Evolutionary conservation across 2,113 vertebrate species (phyloP), one percentile per base, ranked within the genome.

Genomic region (Panthera uncia): DNA sequence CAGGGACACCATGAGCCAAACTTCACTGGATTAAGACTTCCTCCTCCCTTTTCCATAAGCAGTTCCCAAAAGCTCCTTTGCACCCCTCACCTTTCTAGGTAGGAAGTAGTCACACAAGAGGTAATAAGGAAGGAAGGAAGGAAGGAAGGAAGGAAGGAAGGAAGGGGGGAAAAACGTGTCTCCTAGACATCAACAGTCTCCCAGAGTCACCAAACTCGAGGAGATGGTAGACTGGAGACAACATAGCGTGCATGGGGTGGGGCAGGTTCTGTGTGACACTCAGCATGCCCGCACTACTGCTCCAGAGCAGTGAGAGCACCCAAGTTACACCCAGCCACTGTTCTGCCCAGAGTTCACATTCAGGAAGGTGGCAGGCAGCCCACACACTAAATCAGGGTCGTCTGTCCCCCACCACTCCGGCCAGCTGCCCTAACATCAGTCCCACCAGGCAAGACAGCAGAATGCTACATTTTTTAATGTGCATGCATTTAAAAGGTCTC

Each of bases 171-270:
- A 1, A 74, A 29, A 31, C 52, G 21, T 45, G 41, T 36, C 86
- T 76, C 38, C 80, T 19, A 63, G 52, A 27, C 13, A 18, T 55
- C 21, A 15, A 15, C 38, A 14, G 50, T 50, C 27, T 33, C 73
- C 89, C n/a, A 31, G 65, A 69, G 29, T 71, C 69, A 57, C 63
- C 79, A 48, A 69, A 68, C 13, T 2, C 2, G 7, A 36, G 6
- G 21, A 36, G 89, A 41, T 4, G 45, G 25, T 25, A 68, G 15
- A 55, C 8, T 2, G 10, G 50, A 71, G 81, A 78, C 55, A 27
- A 1, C 29, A 21, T 1, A 11, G 21, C 3, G 5, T 27, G 38
- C 61, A 4, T 0, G 5, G 19, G 27, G 25, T 16, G 38, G 13
- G 38, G 6, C 18, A 33, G 73, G 90, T n/a, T 55, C 23, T 9